Percentiles rank a stretch among this genome's conserved stretches.
phyloP scores from a whole-genome alignment of 2,797 vertebrate genomes.

The Sebastes baramenuke region DNA sequence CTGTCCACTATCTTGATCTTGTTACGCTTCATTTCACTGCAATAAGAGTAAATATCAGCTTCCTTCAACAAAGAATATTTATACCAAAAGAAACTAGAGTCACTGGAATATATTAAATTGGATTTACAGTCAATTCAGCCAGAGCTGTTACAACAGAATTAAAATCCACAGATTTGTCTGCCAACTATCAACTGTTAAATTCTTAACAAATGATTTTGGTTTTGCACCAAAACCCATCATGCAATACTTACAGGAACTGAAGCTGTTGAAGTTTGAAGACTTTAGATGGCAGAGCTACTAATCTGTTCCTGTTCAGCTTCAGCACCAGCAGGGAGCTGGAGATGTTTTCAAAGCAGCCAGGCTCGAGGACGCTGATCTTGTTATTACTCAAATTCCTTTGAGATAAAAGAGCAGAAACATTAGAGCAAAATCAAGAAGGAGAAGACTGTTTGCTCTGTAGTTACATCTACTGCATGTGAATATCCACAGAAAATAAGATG shows the following conservation, averaged over 20 bases:
- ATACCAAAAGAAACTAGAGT: neutral
- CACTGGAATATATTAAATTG: neutral
- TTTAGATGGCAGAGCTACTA: conserved; percentile 90
- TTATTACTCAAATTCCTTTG: conserved; percentile 97
- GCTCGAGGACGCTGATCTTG: conserved; percentile 91
- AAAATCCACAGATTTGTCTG: neutral
- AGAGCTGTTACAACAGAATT: neutral
- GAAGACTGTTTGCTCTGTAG: neutral
- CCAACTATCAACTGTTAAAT: neutral
- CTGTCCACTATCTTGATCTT: conserved; percentile 95
- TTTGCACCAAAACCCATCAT: neutral
- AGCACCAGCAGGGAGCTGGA: conserved; percentile 92
- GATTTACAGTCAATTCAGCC: neutral
- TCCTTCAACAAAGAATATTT: neutral
- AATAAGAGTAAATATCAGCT: conserved; percentile 1
- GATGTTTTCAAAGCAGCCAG: conserved; percentile 95
- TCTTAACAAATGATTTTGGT: neutral
- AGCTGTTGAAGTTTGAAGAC: conserved; percentile 93
- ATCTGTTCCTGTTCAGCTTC: conserved; percentile 94
- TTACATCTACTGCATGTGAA: neutral
- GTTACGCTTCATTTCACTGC: conserved; percentile 96
- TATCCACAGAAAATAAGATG: neutral
- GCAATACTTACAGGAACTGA: conserved; percentile 91
- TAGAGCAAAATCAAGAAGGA: neutral
- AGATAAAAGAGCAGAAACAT: conserved; percentile 47